Percentiles rank a stretch among this genome's conserved stretches.
These are phyloP conservation scores for Arenaria interpres DNA, from an alignment of 2,113 vertebrate genomes.

Conservation along the genomic window DNA sequence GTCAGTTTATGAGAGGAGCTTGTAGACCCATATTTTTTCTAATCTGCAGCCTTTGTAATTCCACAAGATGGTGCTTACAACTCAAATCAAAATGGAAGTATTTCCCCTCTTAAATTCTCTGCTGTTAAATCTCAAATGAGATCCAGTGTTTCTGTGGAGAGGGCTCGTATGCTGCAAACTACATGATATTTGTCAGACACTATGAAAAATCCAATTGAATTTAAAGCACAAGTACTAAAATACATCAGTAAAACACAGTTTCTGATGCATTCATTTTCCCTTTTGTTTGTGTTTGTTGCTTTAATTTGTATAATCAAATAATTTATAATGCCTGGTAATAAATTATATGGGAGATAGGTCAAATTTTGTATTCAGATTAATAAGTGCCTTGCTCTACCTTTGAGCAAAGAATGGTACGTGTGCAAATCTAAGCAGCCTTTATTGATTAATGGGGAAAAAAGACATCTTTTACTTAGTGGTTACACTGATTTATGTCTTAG, in stretches of 20 bases:
- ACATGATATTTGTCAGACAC: neutral
- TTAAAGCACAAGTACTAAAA: neutral
- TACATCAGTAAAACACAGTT: neutral
- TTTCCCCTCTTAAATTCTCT: neutral
- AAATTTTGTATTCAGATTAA: neutral
- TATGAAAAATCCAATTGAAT: neutral
- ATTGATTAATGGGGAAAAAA: neutral
- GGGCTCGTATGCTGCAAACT: neutral
- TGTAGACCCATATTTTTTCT: neutral
- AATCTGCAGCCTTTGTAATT: neutral
- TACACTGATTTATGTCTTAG: neutral
- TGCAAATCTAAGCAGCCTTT: neutral
- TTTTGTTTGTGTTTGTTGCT: neutral
- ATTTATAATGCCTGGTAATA: neutral
- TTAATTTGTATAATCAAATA: neutral
- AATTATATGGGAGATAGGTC: neutral
- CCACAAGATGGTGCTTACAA: slow-evolving; percentile 46
- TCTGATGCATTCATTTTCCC: neutral
- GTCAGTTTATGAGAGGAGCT: neutral
- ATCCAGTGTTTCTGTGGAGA: neutral
- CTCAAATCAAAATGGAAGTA: slow-evolving; percentile 41
- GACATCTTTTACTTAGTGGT: neutral
- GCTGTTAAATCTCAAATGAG: neutral
- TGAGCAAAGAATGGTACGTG: neutral
- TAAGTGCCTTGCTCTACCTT: neutral